phyloP scores from a whole-genome alignment of 2,113 vertebrate species.

The Cathartes aura region DNA sequence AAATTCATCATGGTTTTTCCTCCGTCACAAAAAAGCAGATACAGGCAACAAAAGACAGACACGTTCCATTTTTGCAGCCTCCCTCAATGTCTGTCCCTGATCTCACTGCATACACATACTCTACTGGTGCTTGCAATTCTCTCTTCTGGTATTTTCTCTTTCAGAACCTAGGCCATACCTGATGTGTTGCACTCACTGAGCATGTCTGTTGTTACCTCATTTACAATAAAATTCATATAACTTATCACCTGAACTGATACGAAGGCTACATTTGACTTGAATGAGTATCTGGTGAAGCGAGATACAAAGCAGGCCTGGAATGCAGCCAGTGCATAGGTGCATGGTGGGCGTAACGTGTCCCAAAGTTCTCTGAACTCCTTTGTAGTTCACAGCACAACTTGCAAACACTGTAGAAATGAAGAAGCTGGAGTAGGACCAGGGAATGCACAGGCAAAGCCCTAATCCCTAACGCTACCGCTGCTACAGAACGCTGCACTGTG shows the following conservation, averaged over 20 bases:
- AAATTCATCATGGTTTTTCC: not conserved
- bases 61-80: accelerated
- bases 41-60: not conserved
- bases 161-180: not conserved
- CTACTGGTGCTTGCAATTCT: not conserved
- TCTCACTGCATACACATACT: not conserved
- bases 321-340: not conserved
- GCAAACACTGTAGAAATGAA: not conserved
- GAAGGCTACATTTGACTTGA: not conserved
- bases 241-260: not conserved
- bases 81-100: not conserved
- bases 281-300: not conserved
- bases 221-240: not conserved
- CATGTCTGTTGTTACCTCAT: not conserved
- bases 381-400: not conserved
- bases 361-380: not conserved
- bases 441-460: not conserved
- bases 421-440: not conserved
- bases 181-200: not conserved
- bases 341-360: accelerated
- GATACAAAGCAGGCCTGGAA: not conserved
- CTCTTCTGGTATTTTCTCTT: not conserved
- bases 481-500: not conserved
- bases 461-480: not conserved
- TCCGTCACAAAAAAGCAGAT: not conserved